phyloP scores from a whole-genome alignment of 2,797 vertebrate species.

The Ptychadena robeensis region DNA sequence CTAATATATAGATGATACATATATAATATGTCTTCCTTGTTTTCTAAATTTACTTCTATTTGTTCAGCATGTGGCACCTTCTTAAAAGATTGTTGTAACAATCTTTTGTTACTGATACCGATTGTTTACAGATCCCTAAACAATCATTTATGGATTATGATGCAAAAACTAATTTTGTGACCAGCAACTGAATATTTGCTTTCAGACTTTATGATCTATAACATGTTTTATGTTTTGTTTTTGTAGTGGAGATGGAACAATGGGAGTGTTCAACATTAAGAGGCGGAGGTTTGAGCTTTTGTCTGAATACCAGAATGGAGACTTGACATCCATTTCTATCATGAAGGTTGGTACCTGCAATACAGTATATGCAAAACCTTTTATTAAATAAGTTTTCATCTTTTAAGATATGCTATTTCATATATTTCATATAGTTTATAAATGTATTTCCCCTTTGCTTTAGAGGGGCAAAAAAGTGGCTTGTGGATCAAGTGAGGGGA shows the following conservation, averaged over 20 bases:
- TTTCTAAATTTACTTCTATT: no score
- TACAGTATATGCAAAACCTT: no score
- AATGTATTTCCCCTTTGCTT: neutral
- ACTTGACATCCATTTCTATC: conserved; percentile 87
- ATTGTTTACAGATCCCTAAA: no score
- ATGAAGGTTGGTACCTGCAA: conserved; percentile 87
- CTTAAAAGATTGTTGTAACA: no score
- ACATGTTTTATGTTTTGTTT: neutral
- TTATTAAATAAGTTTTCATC: no score
- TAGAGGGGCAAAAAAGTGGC: conserved; percentile 88
- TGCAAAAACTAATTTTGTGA: no score
- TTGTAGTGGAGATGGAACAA: conserved; percentile 89
- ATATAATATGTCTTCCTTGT: no score
- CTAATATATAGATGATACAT: no score
- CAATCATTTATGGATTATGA: no score
- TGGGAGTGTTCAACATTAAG: conserved; percentile 90
- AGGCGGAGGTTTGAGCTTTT: conserved; percentile 87
- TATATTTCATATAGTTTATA: neutral
- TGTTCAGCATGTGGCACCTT: no score
- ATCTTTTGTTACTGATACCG: no score
- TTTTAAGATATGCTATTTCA: neutral
- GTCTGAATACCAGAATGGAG: conserved; percentile 89
- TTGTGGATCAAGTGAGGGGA: conserved; percentile 92
- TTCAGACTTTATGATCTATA: neutral
- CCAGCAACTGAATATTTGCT: no score